Base-by-base conservation (phyloP, 1,140 invertebrate species). In the Laodelphax striatellus region DNA sequence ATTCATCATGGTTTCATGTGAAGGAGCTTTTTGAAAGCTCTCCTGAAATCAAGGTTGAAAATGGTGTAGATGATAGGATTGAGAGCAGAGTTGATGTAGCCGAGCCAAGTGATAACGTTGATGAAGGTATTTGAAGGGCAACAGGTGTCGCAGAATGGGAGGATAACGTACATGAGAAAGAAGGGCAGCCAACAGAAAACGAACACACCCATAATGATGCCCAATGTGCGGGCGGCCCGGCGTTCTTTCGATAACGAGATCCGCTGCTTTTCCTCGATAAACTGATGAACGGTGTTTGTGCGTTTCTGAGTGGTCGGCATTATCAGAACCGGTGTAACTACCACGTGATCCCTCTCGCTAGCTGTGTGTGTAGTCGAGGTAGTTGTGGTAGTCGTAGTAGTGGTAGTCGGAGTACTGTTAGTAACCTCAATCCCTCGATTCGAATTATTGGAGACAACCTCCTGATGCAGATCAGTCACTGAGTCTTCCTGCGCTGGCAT, bases 41-140 rank as follows among this genome's bases (percentile, higher is more conserved):
- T 80, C 59, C 94, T 81, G 73, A 97, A 98, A 71, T 98, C 95
- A 70, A 95, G 80, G 76, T 98, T 97, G 73, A 97, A 98, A 71
- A 97, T 96, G 1, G 94, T 97, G 74, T 98, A 98, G 65, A 98
- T 97, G 66, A 97, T 82, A 11, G 95, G 95, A 75, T 98, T 98
- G 11, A 97, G 79, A n/a, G 90, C 90, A 21, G 93, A 97, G 75
- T 99, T 98, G 60, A 97, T 84, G 72, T 98, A 99, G 21, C 96
- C 96, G 42, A 98, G 81, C 96, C 96, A 99, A 28, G 91, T 94
- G 66, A 94, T 91, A 69, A 94, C 90, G 71, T 92, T 91, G 44
- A 88, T 85, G 57, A 93, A 76, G 67, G 85, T 83, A 42, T 84
- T 81, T 6, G 87, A 89, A 13, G 88, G 85, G 44, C 69, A 68